Percentiles rank a stretch among this genome's conserved stretches.
These are phyloP conservation scores for Chrysotoxum bicinctum DNA, from an alignment of 2,888 invertebrate species.

Conservation along the genomic window DNA sequence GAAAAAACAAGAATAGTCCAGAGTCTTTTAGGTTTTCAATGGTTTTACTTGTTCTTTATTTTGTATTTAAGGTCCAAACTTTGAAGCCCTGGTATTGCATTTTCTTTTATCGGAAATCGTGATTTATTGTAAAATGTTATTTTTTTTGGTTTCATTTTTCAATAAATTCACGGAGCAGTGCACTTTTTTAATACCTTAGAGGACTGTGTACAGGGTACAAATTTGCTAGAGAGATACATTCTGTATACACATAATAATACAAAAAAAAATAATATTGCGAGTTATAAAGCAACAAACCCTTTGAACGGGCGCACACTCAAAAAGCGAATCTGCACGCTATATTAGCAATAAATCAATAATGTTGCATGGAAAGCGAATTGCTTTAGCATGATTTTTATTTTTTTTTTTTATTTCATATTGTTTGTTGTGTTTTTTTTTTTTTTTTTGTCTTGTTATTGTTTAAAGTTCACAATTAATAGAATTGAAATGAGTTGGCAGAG, in stretches of 20 bases:
- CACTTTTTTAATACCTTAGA: slow-evolving; percentile 7
- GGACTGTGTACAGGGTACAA: not conserved
- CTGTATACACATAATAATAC: not conserved
- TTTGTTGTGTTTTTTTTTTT: not conserved
- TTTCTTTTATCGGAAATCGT: slow-evolving; percentile 68
- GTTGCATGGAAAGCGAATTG: slow-evolving; percentile 53
- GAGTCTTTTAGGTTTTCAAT: slow-evolving; percentile 7
- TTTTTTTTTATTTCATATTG: not conserved
- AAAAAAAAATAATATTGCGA: not conserved
- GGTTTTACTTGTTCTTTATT: not conserved
- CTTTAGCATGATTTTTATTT: slow-evolving; percentile 43
- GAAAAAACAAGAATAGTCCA: slow-evolving; percentile 40
- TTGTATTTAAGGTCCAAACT: slow-evolving; percentile 1
- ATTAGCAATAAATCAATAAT: slow-evolving; percentile 67
- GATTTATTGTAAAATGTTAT: slow-evolving; percentile 63
- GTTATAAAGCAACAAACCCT: slow-evolving; percentile 31
- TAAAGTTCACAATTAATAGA: slow-evolving; percentile 66
- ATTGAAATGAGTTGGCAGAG: slow-evolving; percentile 41
- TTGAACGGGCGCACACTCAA: slow-evolving; percentile 37
- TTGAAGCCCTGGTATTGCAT: slow-evolving; percentile 50
- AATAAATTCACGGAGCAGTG: slow-evolving; percentile 55
- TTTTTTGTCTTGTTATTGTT: slow-evolving; percentile 11
- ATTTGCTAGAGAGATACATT: not conserved
- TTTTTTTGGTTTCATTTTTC: slow-evolving; percentile 30
- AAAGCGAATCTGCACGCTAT: slow-evolving; percentile 58